Evolutionary conservation across 1,140 invertebrate species (phyloP), one percentile per base, ranked within the genome.

Genomic region (Plutomurus gul): DNA sequence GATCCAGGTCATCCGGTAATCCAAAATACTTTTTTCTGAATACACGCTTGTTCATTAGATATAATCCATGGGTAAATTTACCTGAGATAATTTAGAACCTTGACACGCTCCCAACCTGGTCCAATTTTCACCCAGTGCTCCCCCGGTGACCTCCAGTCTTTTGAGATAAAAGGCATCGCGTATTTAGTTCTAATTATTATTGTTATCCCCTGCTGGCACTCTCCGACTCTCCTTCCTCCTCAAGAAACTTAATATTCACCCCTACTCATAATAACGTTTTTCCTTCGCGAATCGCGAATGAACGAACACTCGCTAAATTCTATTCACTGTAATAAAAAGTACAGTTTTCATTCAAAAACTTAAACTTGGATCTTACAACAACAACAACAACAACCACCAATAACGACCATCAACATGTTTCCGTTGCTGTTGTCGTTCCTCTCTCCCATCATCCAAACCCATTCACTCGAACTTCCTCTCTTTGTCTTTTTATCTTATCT

Each of bases 81-180:
- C 82, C 76, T 78, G 27, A 83, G 77, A 75, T 81, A 83, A 65
- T 86, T 85, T 18, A 96, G 89, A 75, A 96, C 93, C 89, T 98
- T 98, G 87, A 95, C 94, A 87, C 94, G 93, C 87, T 97, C 95
- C 96, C 96, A 98, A 76, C 96, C 96, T 87, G 96, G 95, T 82
- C 95, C 92, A 37, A 96, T 98, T 89, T 97, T 97, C 18, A 99
- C 95, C 97, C 97, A 99, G 85, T 94, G 93, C 87, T 99, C 97
- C 39, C 97, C 97, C 46, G 96, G 96, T 76, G 96, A 97, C 85
- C 96, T 47, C 82, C 82, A 84, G 76, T 84, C 82, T 72, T 84
- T 84, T 16, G 77, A 79, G 25, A 84, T 77, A 71, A 84, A 84
- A 47, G 82, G 82, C 82, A 84, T 82, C 36, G 25, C 18, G 56